phyloP scores from a whole-genome alignment of 2,888 invertebrate genomes.

The Scaeva pyrastri region DNA sequence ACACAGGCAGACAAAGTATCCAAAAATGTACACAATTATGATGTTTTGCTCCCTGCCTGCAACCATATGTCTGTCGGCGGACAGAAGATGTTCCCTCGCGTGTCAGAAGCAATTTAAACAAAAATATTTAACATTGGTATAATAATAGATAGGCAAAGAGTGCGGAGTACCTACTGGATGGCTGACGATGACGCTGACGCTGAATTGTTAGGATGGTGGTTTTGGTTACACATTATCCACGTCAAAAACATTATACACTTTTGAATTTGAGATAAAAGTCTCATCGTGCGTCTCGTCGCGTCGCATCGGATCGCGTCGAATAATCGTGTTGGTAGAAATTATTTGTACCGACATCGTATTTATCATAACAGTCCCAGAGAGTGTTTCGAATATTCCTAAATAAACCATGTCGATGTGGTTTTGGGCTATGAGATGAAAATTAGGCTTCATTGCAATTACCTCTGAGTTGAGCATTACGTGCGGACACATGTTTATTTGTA shows the following conservation, averaged over 20 bases:
- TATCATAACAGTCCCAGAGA: conserved; percentile 28
- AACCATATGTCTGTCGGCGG: conserved; percentile 70
- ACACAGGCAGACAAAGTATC: not conserved
- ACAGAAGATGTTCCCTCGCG: conserved; percentile 68
- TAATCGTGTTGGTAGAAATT: too few relatives aligned
- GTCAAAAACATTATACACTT: conserved; percentile 66
- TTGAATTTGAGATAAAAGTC: conserved; percentile 54
- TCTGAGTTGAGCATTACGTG: too few relatives aligned
- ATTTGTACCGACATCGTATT: too few relatives aligned
- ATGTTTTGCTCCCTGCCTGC: conserved; percentile 56
- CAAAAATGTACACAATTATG: conserved; percentile 54
- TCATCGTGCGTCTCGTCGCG: not conserved
- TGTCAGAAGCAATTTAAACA: conserved; percentile 73
- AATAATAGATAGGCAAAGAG: conserved; percentile 70
- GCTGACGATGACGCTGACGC: not conserved
- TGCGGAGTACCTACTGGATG: conserved; percentile 57
- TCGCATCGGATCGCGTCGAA: too few relatives aligned
- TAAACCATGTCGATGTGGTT: conserved; percentile 49
- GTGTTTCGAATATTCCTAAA: conserved; percentile 1
- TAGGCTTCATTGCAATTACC: conserved; percentile 30
- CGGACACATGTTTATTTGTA: too few relatives aligned
- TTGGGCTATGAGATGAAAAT: conserved; percentile 55
- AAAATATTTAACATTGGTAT: conserved; percentile 72
- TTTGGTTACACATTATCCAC: conserved; percentile 71
- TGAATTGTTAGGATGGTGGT: conserved; percentile 36